Percentiles rank a stretch among this genome's conserved stretches.
phyloP scores from a whole-genome alignment of 2,113 vertebrate species.

The Capreolus pygargus region DNA sequence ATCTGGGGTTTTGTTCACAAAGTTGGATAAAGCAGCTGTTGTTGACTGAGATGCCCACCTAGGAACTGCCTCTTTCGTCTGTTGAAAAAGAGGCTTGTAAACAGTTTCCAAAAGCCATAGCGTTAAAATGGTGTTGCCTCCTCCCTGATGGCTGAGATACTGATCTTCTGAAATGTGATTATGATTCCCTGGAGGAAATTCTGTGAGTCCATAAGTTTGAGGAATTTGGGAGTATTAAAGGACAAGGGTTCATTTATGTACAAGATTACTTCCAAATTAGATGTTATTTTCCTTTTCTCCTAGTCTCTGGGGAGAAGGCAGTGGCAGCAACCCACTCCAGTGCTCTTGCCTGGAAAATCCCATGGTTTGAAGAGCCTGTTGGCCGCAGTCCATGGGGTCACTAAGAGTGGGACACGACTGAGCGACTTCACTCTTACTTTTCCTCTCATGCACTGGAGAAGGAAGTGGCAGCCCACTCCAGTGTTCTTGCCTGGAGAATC shows the following conservation, averaged over 20 bases:
- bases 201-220: not conserved
- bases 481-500: too few species aligned
- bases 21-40: not conserved
- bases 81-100: not conserved
- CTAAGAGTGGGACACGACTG: too few species aligned
- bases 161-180: not conserved
- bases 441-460: too few species aligned
- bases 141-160: not conserved
- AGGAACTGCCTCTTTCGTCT: not conserved
- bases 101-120: not conserved
- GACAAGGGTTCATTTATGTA: not conserved
- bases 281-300: not conserved
- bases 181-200: not conserved
- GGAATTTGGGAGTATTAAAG: not conserved
- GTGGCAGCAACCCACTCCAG: too few species aligned
- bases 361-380: too few species aligned
- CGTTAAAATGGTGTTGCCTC: not conserved
- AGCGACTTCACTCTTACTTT: too few species aligned
- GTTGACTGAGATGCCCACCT: not conserved
- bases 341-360: too few species aligned
- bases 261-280: not conserved
- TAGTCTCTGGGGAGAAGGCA: not conserved
- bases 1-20: not conserved
- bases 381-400: too few species aligned
- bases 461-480: too few species aligned